Evolutionary conservation across 2,113 vertebrate genomes (phyloP), one percentile per base, ranked within the genome.

Genomic region (Plectropomus leopardus): DNA sequence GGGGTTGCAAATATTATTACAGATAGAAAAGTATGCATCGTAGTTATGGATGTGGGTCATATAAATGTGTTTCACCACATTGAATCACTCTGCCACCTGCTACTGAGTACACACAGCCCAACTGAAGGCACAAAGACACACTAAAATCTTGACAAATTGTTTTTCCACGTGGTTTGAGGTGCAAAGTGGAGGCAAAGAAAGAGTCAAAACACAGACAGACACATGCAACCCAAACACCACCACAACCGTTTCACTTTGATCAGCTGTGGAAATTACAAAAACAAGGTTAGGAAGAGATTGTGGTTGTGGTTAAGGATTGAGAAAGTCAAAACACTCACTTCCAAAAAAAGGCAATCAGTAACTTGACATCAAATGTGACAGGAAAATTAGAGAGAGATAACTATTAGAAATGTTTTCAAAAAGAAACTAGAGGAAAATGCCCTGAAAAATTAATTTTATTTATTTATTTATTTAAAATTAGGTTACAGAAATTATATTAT

Each of bases 111-210:
- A 50, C 10, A 54, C 44, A 54, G 32, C 72, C 50, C 26, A 68
- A 59, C 24, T 14, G 23, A 28, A 74, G n/a, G 63, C 68, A 53
- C 9, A 45, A 28, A 65, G 75, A 42, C 69, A n/a, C 76, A 42
- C 55, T 83, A 47, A 28, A 58, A 67, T 28, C 32, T 44, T 21
- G 47, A 66, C 51, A 21, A 0, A 44, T 8, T 50, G 65, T 58
- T 82, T 82, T 71, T 78, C 72, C 76, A 82, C 32, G 16, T 67
- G 78, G 26, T 71, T 70, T 77, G 75, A 71, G 82, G 75, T 73
- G 47, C 53, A 58, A 60, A 76, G 66, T 58, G 26, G 58, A 42
- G 19, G 60, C 32, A 32, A 73, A 68, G 53, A 40, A 5, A 30
- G 58, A 40, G 50, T 73, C 54, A 65, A 78, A 80, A 73, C 79